phyloP scores from a whole-genome alignment of 2,797 vertebrate species.

The Simalia tracyae region DNA sequence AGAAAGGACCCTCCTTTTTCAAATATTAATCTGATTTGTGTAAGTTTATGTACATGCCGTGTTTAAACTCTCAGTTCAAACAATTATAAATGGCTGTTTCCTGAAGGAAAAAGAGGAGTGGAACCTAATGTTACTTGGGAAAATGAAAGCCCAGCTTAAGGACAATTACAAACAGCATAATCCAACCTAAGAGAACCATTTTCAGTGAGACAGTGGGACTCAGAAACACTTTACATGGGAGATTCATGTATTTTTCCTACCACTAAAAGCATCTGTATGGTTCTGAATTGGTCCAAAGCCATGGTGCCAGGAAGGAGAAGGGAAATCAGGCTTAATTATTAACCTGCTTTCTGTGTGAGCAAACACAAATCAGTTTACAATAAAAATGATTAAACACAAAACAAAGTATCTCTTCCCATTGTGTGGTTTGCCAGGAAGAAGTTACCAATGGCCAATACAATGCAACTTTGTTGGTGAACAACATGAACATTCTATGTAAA shows the following conservation, averaged over 20 bases:
- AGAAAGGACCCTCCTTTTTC: background rate
- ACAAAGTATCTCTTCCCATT: background rate
- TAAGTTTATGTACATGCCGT: background rate
- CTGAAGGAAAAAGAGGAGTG: background rate
- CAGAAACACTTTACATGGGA: background rate
- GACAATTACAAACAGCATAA: background rate
- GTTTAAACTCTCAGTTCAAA: background rate
- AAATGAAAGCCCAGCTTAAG: constrained; percentile 22
- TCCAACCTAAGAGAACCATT: background rate
- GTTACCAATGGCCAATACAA: too few relatives aligned
- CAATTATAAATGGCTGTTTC: background rate
- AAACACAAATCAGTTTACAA: background rate
- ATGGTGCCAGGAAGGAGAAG: background rate
- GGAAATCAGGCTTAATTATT: background rate
- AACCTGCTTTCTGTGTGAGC: background rate
- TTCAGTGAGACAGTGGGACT: background rate
- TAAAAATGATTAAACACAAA: background rate
- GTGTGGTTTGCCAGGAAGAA: background rate
- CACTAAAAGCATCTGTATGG: background rate
- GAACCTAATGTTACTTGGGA: background rate
- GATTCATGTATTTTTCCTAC: background rate
- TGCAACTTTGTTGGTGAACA: background rate
- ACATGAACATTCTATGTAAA: background rate
- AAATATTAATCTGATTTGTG: constrained; percentile 8
- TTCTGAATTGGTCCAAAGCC: background rate